phyloP scores from a whole-genome alignment of 2,797 vertebrate genomes.

The Lates japonicus region DNA sequence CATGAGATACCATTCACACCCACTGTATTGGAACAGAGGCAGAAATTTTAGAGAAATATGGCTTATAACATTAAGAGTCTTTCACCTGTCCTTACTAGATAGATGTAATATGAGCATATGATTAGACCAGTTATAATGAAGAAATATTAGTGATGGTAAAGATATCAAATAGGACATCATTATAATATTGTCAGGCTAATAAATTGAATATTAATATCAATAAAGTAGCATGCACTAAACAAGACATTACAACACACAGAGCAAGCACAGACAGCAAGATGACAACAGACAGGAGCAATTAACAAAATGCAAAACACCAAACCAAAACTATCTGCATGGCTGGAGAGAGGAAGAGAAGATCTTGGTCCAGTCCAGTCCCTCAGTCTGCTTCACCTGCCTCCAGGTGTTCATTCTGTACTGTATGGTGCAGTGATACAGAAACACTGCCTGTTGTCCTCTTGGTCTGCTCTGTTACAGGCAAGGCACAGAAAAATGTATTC shows the following conservation, averaged over 20 bases:
- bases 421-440: conserved; percentile 3
- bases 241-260: neutral
- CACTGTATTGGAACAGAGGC: too few relatives aligned
- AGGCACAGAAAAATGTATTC: too few relatives aligned
- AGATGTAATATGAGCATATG: too few relatives aligned
- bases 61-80: neutral
- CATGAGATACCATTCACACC: too few relatives aligned
- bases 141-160: neutral
- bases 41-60: too few relatives aligned
- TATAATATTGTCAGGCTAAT: neutral
- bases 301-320: neutral
- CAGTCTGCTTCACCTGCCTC: neutral
- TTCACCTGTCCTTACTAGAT: too few relatives aligned
- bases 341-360: neutral
- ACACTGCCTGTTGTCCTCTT: neutral
- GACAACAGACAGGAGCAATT: neutral
- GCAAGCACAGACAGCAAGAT: neutral
- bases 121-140: neutral
- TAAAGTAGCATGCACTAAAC: neutral
- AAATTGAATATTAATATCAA: neutral
- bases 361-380: neutral
- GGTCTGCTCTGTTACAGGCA: neutral
- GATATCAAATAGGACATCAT: neutral
- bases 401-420: neutral
- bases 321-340: neutral